Evolutionary conservation across 2,113 vertebrate genomes (phyloP), one percentile per base, ranked within the genome.

Genomic region (human (Homo sapiens)): DNA sequence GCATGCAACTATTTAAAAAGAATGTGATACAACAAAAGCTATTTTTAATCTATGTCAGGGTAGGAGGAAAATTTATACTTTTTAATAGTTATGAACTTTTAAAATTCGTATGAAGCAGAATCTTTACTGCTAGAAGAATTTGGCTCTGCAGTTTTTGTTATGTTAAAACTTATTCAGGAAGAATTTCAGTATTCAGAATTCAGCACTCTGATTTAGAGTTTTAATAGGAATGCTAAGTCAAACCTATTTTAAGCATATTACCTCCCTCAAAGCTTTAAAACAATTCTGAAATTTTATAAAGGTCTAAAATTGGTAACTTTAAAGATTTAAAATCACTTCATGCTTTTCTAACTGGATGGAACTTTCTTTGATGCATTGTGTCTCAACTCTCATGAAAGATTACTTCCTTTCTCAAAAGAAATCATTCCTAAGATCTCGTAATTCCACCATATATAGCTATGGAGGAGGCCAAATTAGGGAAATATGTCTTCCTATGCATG

Each of bases 131-230:
- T 89, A 23, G 48, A 93, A 97, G 70, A 96, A 90, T 92, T 75
- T 94, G 90, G 52, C 90, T 83, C 11, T 94, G 43, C 12, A 50
- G 52, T 82, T 94, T 97, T 96, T 93, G 52, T 91, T 94, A 70
- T 57, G 55, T 88, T 97, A 91, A 96, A 91, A 82, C 70, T 90
- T 95, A 97, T 64, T 96, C 89, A 90, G 79, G 64, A 86, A 97
- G 75, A 86, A 96, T 90, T 95, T 97, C 94, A 76, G 78, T 64
- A 91, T 93, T 97, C 79, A 95, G 57, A 94, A 86, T 93, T 85
- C 25, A 64, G 45, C 23, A 68, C 35, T 64, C 82, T 2, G 9
- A 57, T 94, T 90, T 17, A 95, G 75, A 85, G 43, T 94, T 89
- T 96, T 89, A 81, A 89, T 90, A 95, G 70, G 90, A 96, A 88